Base-by-base conservation (phyloP, 1,140 invertebrate species). In the Penaeus vannamei region DNA sequence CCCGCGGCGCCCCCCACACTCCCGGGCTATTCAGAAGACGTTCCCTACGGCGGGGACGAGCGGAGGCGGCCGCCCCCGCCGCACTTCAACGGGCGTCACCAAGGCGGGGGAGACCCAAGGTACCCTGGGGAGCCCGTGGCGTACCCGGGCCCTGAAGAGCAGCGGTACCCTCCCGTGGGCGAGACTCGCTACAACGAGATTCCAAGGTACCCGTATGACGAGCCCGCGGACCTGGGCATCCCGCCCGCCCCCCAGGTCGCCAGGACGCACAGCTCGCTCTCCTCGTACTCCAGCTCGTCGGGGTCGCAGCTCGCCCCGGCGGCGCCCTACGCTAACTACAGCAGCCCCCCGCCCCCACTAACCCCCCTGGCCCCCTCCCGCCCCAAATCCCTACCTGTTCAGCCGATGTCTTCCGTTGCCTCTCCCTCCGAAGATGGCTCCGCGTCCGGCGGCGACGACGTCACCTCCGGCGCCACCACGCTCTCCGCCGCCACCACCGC, bases 31-130 rank as follows among this genome's bases (percentile, higher is more conserved):
- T 60, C 77, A n/a, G 23, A 61, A 22, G 90, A 91, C 4, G 87
- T 84, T n/a, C 19, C 42, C n/a, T 82, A 82, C 53, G 83, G 42
- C 62, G 60, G 87, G n/a, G 87, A 88, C 1, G 64, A 61, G 46
- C 84, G 87, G 60, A 84, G 79, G 64, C 72, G 87, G 46, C 76
- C 46, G 61, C 62, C 77, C 8, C 90, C 46, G 23, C 90, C 32
- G 20, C 90, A 87, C 69, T 85, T 86, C 72, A 86, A 89, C 84
- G 90, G 69, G 69, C 86, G 81, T 7, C 84, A 82, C 46, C 89
- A 59, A 29, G 79, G 42, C 36, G 77, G 32, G 23, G 80, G 77
- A 64, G 86, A 91, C 92, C 92, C 92, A 93, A 94, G 92, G 92
- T 93, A 90, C 93, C 86, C 83, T 32, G 88, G 86, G 86, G 87